These are phyloP conservation scores for Meteorus colon DNA, from an alignment of 2,888 invertebrate species.

Conservation along the genomic window DNA sequence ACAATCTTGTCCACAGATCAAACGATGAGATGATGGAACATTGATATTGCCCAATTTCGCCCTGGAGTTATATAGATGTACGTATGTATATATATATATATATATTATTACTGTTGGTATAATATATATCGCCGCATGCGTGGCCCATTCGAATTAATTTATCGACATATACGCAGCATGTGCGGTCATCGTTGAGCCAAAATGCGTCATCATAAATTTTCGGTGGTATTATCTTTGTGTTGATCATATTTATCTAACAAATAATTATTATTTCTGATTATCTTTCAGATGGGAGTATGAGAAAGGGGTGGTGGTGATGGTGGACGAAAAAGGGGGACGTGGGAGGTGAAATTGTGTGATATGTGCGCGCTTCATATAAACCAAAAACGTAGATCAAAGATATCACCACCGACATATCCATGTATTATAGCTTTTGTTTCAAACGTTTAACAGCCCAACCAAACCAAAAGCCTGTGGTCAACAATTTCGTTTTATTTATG, in stretches of 20 bases:
- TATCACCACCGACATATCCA: conserved; percentile 58
- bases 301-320: conserved; percentile 52
- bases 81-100: neutral
- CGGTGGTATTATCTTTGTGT: conserved; percentile 45
- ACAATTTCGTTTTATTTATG: conserved; percentile 71
- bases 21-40: conserved; percentile 11
- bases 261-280: conserved; percentile 70
- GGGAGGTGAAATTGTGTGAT: conserved; percentile 50
- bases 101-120: neutral
- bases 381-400: conserved; percentile 67
- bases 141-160: conserved; percentile 11
- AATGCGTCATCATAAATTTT: conserved; percentile 46
- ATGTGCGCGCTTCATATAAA: conserved; percentile 63
- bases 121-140: conserved; percentile 15
- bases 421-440: conserved; percentile 66
- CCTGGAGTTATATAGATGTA: conserved; percentile 5
- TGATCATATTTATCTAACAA: conserved; percentile 71
- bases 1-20: conserved; percentile 4
- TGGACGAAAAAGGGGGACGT: conserved; percentile 36
- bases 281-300: conserved; percentile 54
- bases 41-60: conserved; percentile 15
- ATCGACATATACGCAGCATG: conserved; percentile 11
- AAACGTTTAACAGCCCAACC: conserved; percentile 51
- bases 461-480: conserved; percentile 51
- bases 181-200: conserved; percentile 15